Conservation (phyloP, 2,113 vertebrate species). For the Lophochroa leadbeateri region DNA sequence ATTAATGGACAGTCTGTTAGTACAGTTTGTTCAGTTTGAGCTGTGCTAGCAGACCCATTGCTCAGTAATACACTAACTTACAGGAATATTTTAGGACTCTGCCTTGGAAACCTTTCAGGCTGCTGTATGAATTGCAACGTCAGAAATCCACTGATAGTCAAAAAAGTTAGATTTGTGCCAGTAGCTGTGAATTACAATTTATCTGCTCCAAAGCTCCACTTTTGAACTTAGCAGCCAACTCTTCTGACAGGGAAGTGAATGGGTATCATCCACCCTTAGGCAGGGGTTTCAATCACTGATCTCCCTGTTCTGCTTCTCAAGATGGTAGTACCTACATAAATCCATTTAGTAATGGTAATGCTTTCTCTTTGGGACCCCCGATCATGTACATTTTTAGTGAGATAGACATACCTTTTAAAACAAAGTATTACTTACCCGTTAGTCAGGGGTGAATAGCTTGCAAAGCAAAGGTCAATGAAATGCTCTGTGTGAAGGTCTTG, state of each 20-base stretch:
- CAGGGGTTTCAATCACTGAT: not conserved
- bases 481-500: not conserved
- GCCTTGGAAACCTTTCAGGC: not conserved
- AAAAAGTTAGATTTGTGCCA: not conserved
- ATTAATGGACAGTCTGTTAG: not conserved
- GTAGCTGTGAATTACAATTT: not conserved
- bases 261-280: not conserved
- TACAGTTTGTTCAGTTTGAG: not conserved
- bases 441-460: not conserved
- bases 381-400: not conserved
- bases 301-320: not conserved
- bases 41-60: not conserved
- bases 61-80: not conserved
- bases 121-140: not conserved
- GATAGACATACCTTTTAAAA: not conserved
- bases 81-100: not conserved
- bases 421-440: not conserved
- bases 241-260: not conserved
- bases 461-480: not conserved
- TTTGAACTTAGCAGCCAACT: not conserved
- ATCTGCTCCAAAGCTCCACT: not conserved
- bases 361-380: not conserved
- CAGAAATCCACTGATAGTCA: not conserved
- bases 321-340: not conserved
- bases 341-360: rapidly evolving